Conservation (phyloP, 92 coral and sea anemone species). For the Zoanthus solanderi region DNA sequence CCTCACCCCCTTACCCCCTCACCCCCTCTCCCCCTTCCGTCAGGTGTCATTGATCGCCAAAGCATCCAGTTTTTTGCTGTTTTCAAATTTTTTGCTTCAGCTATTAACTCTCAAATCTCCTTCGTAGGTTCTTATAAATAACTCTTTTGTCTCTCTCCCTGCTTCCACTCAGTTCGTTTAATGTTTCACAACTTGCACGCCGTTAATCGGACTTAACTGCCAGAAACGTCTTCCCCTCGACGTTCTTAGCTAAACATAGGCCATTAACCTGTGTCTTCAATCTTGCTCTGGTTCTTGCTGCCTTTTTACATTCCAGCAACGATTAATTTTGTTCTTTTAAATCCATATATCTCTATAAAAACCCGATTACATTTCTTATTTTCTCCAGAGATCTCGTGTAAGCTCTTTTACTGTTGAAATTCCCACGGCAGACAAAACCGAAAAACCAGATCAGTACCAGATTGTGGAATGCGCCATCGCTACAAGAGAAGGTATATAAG, state of each 20-base stretch:
- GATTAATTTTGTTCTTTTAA: not conserved
- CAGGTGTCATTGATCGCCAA: not conserved
- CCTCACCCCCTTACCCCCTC: not conserved
- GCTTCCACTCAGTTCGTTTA: no score
- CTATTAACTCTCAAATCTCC: no score
- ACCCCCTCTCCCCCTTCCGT: not conserved
- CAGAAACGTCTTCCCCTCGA: no score
- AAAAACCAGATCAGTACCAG: slow-evolving; percentile 87
- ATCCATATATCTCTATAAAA: not conserved
- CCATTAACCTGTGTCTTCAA: no score
- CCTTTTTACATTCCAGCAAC: no score
- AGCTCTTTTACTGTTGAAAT: slow-evolving; percentile 88
- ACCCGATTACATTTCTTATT: not conserved
- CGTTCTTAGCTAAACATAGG: no score
- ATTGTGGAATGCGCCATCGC: slow-evolving; percentile 90
- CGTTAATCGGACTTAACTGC: no score
- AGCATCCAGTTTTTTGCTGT: not conserved
- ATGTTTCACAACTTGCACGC: no score
- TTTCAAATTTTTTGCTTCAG: no score
- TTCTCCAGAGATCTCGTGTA: slow-evolving; percentile 73
- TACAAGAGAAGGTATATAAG: slow-evolving; percentile 73
- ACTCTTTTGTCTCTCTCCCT: no score
- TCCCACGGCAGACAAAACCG: slow-evolving; percentile 77
- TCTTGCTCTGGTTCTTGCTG: no score
- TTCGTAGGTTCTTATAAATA: no score